Evolutionary conservation across 2,113 vertebrate genomes (phyloP).

Genomic region (Halcyon malimbica): DNA sequence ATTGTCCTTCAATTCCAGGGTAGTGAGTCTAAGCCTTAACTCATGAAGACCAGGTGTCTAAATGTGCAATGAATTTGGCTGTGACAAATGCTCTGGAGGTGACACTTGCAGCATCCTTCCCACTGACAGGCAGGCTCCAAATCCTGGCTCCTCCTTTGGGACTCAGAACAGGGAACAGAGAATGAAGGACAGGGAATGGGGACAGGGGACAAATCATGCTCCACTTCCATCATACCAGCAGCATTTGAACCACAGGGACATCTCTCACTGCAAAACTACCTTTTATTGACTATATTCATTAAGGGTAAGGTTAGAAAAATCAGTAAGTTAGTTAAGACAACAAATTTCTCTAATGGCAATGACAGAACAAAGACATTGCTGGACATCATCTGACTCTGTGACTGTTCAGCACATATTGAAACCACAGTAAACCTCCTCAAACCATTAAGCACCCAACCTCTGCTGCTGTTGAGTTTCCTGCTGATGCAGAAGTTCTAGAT

Average conservation of each 20-base stretch:
- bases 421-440: neutral
- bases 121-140: neutral
- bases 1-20: neutral
- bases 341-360: neutral
- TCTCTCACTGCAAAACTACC: neutral
- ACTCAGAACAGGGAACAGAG: rapidly evolving
- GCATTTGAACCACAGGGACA: neutral
- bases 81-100: neutral
- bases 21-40: neutral
- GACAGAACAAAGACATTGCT: neutral
- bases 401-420: neutral
- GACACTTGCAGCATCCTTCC: neutral
- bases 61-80: neutral
- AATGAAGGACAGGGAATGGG: neutral
- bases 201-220: neutral
- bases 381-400: neutral
- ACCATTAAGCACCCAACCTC: neutral
- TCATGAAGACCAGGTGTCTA: neutral
- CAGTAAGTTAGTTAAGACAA: neutral
- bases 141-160: neutral
- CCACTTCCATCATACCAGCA: neutral
- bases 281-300: neutral
- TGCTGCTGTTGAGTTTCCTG: neutral
- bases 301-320: neutral
- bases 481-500: neutral